Conservation (phyloP, 2,797 vertebrate genomes). For the Huso huso region DNA sequence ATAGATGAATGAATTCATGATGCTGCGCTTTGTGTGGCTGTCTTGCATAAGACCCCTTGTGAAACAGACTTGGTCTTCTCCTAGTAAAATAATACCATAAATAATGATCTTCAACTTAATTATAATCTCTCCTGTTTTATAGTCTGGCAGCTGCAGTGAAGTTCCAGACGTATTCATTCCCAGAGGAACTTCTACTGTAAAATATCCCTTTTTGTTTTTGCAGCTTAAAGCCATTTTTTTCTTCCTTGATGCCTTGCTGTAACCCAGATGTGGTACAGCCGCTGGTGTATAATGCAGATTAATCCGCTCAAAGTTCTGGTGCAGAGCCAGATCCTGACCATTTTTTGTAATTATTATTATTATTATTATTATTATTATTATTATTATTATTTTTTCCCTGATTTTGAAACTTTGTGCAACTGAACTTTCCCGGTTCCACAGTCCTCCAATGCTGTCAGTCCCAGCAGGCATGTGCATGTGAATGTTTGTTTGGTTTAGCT, state of each 20-base stretch:
- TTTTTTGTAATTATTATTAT: too few species aligned
- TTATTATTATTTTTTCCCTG: too few species aligned
- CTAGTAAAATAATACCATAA: neutral
- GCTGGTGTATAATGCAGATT: too few species aligned
- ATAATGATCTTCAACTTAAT: neutral
- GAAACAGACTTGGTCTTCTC: neutral
- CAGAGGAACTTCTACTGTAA: neutral
- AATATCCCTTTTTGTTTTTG: neutral
- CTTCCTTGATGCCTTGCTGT: too few species aligned
- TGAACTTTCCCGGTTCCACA: neutral
- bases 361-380: too few species aligned
- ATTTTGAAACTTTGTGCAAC: neutral
- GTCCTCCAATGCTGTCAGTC: neutral
- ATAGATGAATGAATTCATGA: too few species aligned
- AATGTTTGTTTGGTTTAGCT: neutral
- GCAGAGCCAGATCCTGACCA: too few species aligned
- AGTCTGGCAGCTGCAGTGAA: neutral
- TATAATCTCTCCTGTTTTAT: neutral
- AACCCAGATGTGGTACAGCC: too few species aligned
- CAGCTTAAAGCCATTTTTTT: neutral
- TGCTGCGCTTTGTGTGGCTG: too few species aligned
- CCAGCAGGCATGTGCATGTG: neutral
- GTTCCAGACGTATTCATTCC: neutral
- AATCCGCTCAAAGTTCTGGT: too few species aligned
- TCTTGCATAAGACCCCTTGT: too few species aligned